A percentile compares a stretch with the other conserved stretches of the same genome.
Conservation (phyloP, 2,113 vertebrate species). For the Salvelinus fontinalis region DNA sequence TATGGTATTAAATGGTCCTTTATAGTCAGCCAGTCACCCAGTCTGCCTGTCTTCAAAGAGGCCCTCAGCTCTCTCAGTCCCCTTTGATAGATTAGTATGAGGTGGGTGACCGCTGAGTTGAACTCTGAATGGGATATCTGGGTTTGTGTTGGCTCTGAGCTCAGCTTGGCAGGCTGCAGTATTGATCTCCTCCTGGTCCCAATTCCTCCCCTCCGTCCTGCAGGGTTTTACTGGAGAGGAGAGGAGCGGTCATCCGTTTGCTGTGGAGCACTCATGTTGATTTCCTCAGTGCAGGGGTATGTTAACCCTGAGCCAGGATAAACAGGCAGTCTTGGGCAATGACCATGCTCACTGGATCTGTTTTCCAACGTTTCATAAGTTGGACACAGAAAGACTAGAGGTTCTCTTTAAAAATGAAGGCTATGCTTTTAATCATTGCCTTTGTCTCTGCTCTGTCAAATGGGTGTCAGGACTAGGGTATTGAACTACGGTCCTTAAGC, state of each 20-base stretch:
- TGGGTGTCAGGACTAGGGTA: neutral
- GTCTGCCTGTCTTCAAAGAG: neutral
- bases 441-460: neutral
- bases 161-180: constrained; percentile 28
- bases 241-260: constrained; percentile 6
- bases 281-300: constrained; percentile 65
- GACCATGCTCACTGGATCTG: constrained; percentile 34
- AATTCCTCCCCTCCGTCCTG: constrained; percentile 16
- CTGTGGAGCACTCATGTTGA: constrained; percentile 37
- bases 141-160: constrained; percentile 34
- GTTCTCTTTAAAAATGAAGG: constrained; percentile 47
- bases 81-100: constrained; percentile 19
- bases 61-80: neutral
- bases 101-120: constrained; percentile 22
- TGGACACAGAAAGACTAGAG: constrained; percentile 37
- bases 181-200: constrained; percentile 4
- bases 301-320: constrained; percentile 57
- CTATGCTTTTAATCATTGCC: constrained; percentile 16
- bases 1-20: constrained; percentile 19
- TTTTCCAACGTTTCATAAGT: constrained; percentile 46
- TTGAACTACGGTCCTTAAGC: neutral
- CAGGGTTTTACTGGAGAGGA: constrained; percentile 40
- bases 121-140: constrained; percentile 40
- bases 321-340: constrained; percentile 56
- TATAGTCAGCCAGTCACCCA: no score